A percentile compares a stretch with the other conserved stretches of the same genome.
Evolutionary conservation across 35 echinoderm and acorn worm species (phyloP).

Genomic region (Antedon bifida): DNA sequence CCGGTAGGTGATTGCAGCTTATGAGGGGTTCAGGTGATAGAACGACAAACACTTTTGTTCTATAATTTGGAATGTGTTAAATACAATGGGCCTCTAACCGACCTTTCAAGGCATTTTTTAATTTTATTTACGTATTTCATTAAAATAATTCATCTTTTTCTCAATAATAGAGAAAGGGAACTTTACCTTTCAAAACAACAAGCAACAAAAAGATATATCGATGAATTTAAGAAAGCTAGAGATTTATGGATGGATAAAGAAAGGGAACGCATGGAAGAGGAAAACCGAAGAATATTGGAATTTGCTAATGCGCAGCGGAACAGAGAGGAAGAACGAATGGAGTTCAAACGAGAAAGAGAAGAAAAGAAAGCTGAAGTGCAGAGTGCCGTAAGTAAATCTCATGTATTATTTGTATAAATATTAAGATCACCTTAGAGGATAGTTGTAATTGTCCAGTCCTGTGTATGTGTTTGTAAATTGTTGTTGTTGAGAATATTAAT

Average conservation of each 20-base stretch:
- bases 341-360: conserved; percentile 53
- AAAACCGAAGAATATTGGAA: conserved; percentile 66
- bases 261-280: conserved; percentile 57
- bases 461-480: too few relatives aligned
- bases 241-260: conserved; percentile 82
- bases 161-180: conserved; percentile 47
- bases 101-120: too few relatives aligned
- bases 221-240: conserved; percentile 47
- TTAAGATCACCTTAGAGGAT: too few relatives aligned
- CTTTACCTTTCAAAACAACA: conserved; percentile 58
- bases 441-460: too few relatives aligned
- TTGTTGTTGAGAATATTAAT: too few relatives aligned
- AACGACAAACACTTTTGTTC: too few relatives aligned
- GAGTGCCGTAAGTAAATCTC: conserved; percentile 39
- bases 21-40: too few relatives aligned
- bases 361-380: conserved; percentile 69
- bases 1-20: too few relatives aligned
- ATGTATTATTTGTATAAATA: not conserved
- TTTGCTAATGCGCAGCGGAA: conserved; percentile 77
- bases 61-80: too few relatives aligned
- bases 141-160: not conserved
- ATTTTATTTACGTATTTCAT: too few relatives aligned
- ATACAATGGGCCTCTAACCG: too few relatives aligned
- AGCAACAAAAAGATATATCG: conserved; percentile 83
- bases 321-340: conserved; percentile 86